Evolutionary conservation across 2,113 vertebrate genomes (phyloP).

Genomic region (Anser cygnoides): DNA sequence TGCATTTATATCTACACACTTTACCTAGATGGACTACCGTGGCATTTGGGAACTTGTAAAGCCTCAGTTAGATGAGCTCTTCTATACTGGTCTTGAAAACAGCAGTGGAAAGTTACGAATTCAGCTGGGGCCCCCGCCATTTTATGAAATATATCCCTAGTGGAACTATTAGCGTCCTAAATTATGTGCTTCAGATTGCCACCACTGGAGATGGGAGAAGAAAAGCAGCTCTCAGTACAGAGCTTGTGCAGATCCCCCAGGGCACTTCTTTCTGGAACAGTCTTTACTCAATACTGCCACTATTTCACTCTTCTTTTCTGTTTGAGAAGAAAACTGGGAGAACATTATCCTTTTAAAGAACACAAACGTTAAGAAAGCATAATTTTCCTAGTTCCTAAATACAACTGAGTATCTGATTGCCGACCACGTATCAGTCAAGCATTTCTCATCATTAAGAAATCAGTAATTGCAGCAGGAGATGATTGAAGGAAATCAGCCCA

Average conservation of each 20-base stretch:
- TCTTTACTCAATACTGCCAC: not conserved
- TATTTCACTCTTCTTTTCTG: not conserved
- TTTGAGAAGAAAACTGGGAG: not conserved
- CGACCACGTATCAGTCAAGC: not conserved
- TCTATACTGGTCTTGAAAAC: not conserved
- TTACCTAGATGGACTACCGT: not conserved
- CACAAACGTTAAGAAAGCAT: not conserved
- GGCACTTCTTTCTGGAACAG: not conserved
- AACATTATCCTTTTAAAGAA: not conserved
- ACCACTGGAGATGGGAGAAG: not conserved
- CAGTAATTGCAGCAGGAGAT: slow-evolving; percentile 17
- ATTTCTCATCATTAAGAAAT: slow-evolving; percentile 30
- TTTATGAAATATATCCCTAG: not conserved
- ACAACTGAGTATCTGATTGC: not conserved
- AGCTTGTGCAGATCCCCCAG: not conserved
- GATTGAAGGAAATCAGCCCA: slow-evolving; percentile 36
- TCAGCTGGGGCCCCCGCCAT: not conserved
- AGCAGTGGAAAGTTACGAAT: not conserved
- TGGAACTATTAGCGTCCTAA: not conserved
- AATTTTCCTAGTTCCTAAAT: not conserved
- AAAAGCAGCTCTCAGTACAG: not conserved
- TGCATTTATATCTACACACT: not conserved
- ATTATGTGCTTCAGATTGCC: not conserved
- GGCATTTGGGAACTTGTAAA: not conserved
- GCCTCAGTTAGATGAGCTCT: not conserved